phyloP scores from a whole-genome alignment of 2,113 vertebrate species.

The Varanus komodoensis region DNA sequence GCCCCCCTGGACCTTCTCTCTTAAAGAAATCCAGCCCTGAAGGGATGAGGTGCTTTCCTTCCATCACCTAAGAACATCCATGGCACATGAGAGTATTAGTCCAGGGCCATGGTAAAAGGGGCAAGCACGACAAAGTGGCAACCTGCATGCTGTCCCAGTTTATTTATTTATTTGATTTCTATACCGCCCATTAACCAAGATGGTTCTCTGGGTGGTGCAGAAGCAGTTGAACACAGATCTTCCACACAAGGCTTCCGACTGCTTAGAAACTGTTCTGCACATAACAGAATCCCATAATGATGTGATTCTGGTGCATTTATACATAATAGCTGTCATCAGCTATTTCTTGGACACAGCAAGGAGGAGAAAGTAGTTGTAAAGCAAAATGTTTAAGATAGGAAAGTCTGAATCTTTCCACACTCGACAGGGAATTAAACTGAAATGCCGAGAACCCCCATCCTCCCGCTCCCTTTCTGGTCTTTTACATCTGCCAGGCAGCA shows the following conservation, averaged over 20 bases:
- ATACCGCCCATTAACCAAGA: too few relatives aligned
- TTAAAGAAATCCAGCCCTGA: not conserved
- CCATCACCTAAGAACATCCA: too few relatives aligned
- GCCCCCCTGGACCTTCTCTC: not conserved
- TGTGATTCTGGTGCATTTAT: not conserved
- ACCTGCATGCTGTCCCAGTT: not conserved
- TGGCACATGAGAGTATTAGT: not conserved
- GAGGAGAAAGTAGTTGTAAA: not conserved
- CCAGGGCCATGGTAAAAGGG: not conserved
- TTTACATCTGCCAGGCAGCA: not conserved
- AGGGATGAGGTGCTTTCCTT: not conserved
- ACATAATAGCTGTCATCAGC: not conserved
- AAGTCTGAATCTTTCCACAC: not conserved
- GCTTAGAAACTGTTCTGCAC: not conserved
- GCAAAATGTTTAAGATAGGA: not conserved
- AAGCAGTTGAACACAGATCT: too few relatives aligned
- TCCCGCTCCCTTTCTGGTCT: not conserved
- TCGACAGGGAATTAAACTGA: not conserved
- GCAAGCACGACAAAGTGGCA: not conserved
- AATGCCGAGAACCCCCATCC: not conserved
- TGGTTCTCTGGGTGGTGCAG: too few relatives aligned
- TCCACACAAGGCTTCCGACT: not conserved
- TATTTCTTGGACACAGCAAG: not conserved
- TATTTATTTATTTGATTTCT: too few relatives aligned
- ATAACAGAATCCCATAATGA: not conserved